These are phyloP conservation scores for Penaeus chinensis DNA, from an alignment of 1,140 invertebrate species.

Conservation along the genomic window DNA sequence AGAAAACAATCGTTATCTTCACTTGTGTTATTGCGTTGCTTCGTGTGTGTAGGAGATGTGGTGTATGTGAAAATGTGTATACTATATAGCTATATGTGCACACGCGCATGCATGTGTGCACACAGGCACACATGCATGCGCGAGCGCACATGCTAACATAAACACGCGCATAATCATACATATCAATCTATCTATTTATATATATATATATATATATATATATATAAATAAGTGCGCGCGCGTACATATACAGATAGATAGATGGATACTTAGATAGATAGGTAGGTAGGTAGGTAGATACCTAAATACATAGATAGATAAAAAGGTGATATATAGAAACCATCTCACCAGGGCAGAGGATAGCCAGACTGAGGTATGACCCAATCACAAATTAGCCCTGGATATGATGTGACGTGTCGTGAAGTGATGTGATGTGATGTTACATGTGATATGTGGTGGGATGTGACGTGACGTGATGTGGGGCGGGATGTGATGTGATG, in stretches of 20 bases:
- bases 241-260: background rate
- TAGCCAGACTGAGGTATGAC: too few species aligned
- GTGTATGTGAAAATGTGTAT: background rate
- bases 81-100: background rate
- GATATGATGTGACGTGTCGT: too few species aligned
- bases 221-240: background rate
- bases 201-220: constrained; percentile 22
- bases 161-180: background rate
- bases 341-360: too few species aligned
- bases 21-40: too few species aligned
- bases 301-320: background rate
- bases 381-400: too few species aligned
- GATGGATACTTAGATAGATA: background rate
- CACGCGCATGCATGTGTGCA: background rate
- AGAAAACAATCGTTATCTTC: too few species aligned
- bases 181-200: constrained; percentile 15
- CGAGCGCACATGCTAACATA: background rate
- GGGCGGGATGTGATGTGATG: too few species aligned
- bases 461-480: too few species aligned
- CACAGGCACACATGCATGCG: background rate
- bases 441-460: too few species aligned
- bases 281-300: background rate
- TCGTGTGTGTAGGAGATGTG: too few species aligned
- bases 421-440: too few species aligned
- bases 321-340: too few species aligned